These are phyloP conservation scores for Nannoperca australis DNA, from an alignment of 2,797 vertebrate species.

Conservation along the genomic window DNA sequence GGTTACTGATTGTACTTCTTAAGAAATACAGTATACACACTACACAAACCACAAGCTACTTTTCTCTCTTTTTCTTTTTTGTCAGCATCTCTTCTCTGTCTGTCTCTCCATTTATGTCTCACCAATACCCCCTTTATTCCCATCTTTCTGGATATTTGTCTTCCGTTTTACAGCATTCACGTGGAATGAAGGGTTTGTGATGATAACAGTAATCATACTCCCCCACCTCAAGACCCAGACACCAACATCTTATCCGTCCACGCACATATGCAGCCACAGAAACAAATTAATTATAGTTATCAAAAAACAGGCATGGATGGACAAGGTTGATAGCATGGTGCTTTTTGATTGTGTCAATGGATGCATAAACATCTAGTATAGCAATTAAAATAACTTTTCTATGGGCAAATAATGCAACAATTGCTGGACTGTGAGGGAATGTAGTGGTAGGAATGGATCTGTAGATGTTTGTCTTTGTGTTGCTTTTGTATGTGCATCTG, in stretches of 20 bases:
- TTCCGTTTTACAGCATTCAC: conserved; percentile 29
- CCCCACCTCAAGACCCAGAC: conserved; percentile 22
- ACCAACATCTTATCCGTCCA: neutral
- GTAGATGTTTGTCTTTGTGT: conserved; percentile 1
- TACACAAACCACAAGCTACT: neutral
- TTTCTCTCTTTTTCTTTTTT: neutral
- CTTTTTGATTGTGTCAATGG: conserved; percentile 2
- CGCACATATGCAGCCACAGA: conserved; percentile 25
- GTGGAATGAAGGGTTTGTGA: conserved; percentile 44
- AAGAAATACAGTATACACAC: neutral
- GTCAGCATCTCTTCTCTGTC: neutral
- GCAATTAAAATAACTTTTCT: conserved; percentile 12
- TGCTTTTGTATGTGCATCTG: neutral
- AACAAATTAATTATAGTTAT: conserved; percentile 57
- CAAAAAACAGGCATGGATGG: conserved; percentile 23
- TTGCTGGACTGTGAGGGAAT: neutral
- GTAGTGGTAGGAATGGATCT: conserved; percentile 6
- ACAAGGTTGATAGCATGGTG: neutral
- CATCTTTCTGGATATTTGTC: conserved; percentile 8
- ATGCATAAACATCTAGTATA: neutral
- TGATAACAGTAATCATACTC: conserved; percentile 60
- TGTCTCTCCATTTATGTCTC: neutral
- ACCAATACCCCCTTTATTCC: neutral
- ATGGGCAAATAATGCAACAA: neutral
- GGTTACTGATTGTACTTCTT: neutral